phyloP scores from a whole-genome alignment of 2,888 invertebrate genomes.

The Yponomeuta evonymella region DNA sequence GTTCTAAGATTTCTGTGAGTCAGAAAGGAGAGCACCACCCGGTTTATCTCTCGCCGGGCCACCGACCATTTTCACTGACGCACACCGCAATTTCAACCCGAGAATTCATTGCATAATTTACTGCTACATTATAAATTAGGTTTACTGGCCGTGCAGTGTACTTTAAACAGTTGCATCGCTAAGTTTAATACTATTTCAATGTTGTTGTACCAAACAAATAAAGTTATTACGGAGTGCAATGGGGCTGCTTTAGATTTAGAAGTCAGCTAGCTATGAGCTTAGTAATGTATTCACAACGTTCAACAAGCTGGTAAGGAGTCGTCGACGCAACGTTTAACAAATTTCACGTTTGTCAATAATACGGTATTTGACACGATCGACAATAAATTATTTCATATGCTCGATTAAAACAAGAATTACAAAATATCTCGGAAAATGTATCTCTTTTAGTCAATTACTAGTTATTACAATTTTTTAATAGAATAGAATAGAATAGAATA shows the following conservation, averaged over 20 bases:
- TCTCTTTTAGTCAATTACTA: no score
- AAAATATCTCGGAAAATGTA: no score
- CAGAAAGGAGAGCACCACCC: background rate
- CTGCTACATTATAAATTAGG: constrained; percentile 48
- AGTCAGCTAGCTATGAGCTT: no score
- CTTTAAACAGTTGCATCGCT: constrained; percentile 21
- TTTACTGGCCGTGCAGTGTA: constrained; percentile 30
- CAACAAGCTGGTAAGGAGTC: no score
- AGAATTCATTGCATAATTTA: constrained; percentile 55
- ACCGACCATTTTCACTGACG: constrained; percentile 37
- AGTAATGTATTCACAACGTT: no score
- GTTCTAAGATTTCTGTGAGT: background rate
- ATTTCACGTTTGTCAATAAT: no score
- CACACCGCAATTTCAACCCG: constrained; percentile 17
- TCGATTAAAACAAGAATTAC: no score
- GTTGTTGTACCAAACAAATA: background rate
- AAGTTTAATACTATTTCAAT: constrained; percentile 4
- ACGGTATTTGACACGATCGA: no score
- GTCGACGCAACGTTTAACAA: no score
- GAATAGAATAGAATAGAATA: no score
- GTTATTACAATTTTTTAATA: no score
- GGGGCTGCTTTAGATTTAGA: background rate
- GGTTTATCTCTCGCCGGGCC: constrained; percentile 36
- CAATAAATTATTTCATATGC: no score
- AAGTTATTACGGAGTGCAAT: background rate